phyloP scores from a whole-genome alignment of 53 echinoderm and acorn worm species.

The Henricia sp. region DNA sequence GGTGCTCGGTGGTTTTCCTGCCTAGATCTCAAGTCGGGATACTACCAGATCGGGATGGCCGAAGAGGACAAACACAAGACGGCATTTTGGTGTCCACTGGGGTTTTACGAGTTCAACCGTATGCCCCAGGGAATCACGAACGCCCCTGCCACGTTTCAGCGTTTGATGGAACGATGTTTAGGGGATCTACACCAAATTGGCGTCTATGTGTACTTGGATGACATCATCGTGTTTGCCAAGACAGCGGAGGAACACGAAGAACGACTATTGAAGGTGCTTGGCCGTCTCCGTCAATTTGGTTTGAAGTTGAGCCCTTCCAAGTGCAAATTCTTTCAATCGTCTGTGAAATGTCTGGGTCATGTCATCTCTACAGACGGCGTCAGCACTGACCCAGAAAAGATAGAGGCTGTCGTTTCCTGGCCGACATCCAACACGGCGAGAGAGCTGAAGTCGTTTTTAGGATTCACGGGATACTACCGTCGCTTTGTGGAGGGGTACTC shows the following conservation, averaged over 20 bases:
- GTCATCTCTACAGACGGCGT: conserved; percentile 70
- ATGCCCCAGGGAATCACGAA: conserved; percentile 43
- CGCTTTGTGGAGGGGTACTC: conserved; percentile 69
- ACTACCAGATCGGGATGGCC: conserved; percentile 58
- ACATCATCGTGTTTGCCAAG: conserved; percentile 23
- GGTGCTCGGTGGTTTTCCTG: conserved; percentile 64
- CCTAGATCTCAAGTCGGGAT: conserved; percentile 64
- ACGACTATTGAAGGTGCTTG: conserved; percentile 36
- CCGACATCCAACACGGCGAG: conserved; percentile 52
- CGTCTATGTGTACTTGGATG: conserved; percentile 63
- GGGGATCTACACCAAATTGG: conserved; percentile 32
- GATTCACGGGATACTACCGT: conserved; percentile 78
- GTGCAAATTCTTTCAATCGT: conserved; percentile 56
- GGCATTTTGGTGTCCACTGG: conserved; percentile 61
- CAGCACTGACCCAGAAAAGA: conserved; percentile 68
- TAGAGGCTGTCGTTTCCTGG: conserved; percentile 66
- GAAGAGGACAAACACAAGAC: conserved; percentile 56
- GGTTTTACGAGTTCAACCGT: conserved; percentile 50
- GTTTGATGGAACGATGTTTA: conserved; percentile 69
- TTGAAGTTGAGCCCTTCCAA: too few relatives aligned
- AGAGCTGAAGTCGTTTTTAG: conserved; percentile 71
- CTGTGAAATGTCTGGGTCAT: conserved; percentile 67
- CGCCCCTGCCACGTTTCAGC: conserved; percentile 68
- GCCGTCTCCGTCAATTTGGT: conserved; percentile 57
- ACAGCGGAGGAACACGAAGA: conserved; percentile 51